These are phyloP conservation scores for Rhagonycha lutea DNA, from an alignment of 2,888 invertebrate genomes.

Conservation along the genomic window DNA sequence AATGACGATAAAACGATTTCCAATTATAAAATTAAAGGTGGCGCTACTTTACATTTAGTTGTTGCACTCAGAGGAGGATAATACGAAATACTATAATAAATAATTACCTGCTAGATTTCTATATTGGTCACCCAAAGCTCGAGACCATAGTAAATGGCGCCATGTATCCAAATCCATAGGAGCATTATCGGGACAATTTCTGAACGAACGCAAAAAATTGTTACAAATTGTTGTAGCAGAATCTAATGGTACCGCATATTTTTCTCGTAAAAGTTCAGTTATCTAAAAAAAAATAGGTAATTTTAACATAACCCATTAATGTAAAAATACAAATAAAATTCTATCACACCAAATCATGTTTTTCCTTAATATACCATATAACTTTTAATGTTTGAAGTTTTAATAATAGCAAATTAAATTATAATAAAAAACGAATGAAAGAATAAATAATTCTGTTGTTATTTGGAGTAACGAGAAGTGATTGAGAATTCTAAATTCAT, in stretches of 20 bases:
- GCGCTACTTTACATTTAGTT: constrained; percentile 50
- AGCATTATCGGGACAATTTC: constrained; percentile 80
- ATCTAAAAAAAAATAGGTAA: constrained; percentile 50
- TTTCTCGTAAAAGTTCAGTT: constrained; percentile 60
- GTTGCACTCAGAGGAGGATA: constrained; percentile 50
- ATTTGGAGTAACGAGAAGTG: not conserved
- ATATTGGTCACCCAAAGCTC: constrained; percentile 75
- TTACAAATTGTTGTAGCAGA: constrained; percentile 68
- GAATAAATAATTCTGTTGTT: not conserved
- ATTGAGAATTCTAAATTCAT: not conserved
- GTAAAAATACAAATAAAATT: not conserved
- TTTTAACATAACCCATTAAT: not conserved
- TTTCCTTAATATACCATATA: not conserved
- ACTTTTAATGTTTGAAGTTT: not conserved
- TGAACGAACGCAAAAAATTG: constrained; percentile 74
- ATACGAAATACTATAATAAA: not conserved
- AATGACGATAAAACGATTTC: constrained; percentile 49
- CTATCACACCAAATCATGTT: not conserved
- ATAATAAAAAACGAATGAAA: no score
- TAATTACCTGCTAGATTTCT: constrained; percentile 69
- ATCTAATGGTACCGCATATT: constrained; percentile 69
- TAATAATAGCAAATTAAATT: no score
- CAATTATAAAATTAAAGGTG: constrained; percentile 50
- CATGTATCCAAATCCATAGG: constrained; percentile 74
- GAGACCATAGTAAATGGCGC: constrained; percentile 77